Base-by-base conservation (phyloP, 1,140 invertebrate genomes). In the Drosophila bocqueti region DNA sequence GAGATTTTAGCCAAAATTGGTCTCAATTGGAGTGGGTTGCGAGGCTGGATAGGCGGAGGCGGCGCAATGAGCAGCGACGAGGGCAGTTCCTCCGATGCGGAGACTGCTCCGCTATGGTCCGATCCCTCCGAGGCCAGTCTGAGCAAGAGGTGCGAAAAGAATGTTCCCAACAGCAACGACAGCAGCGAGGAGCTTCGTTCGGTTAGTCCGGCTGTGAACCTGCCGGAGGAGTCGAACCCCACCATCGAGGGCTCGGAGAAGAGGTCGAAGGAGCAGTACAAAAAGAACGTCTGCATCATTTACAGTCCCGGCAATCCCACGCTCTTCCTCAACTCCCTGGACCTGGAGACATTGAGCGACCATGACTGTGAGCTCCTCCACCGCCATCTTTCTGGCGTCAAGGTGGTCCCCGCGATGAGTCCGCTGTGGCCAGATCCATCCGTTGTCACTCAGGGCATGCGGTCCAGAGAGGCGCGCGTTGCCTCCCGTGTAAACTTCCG, bases 241-340 rank as follows among this genome's bases (percentile, higher is more conserved):
- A 9, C 31, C 31, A 16, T 15, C 1, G 21, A 49, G 7, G 24
- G 7, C 26, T 26, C 8, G 15, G 1, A n/a, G 6, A 18, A 46
- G 13, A 18, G 16, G 29, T 8, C 71, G 0, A 18, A 36, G 2
- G 24, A 54, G 34, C 6, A 21, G 31, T 18, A 59, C 11, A 42
- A n/a, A 5, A 66, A 77, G 57, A 69, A 85, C 16, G 71, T 58
- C 3, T 85, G 85, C 10, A 64, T 85, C 18, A 65, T 85, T 0
- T 85, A 85, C 9, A 85, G 82, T 15, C 64, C 50, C 2, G 83
- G 83, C 13, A 85, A 81, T 34, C 26, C 68, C 9, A 85, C 82
- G 11, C 68, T 85, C 10, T 59, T 72, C 9, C 47, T 85, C 43
- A 29, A 52, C 34, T 61, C 83, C 6, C n/a, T 76, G 10, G 62